phyloP scores from a whole-genome alignment of 2,888 invertebrate species.

The Heteromyza rotundicornis region DNA sequence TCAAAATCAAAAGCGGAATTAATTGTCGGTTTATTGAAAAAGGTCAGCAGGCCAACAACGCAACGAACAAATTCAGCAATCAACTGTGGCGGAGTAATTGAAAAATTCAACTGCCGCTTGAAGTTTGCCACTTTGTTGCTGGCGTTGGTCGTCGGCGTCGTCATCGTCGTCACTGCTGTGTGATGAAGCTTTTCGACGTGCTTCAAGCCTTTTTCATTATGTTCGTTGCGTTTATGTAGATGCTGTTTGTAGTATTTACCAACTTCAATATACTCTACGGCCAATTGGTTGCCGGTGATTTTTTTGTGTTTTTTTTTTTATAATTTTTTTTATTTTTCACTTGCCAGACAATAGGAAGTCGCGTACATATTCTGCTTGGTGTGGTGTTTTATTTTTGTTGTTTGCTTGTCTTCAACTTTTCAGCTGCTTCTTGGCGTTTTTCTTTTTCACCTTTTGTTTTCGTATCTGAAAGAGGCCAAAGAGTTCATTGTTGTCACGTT shows the following conservation, averaged over 20 bases:
- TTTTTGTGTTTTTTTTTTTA: not conserved
- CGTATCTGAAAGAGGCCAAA: not conserved
- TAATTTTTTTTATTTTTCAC: not conserved
- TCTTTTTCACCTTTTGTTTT: not conserved
- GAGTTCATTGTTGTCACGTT: constrained; percentile 7
- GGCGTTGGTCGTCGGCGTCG: no score
- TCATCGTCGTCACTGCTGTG: no score
- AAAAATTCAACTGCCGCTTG: no score
- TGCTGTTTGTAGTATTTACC: no score
- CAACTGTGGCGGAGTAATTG: no score
- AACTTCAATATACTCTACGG: no score
- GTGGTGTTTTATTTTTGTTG: not conserved
- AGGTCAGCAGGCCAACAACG: constrained; percentile 38
- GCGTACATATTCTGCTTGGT: not conserved
- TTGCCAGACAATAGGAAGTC: not conserved
- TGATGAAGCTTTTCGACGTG: no score
- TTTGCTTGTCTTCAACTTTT: not conserved
- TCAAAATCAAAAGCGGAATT: not conserved
- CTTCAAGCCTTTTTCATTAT: no score
- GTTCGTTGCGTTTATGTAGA: no score
- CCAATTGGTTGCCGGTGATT: no score
- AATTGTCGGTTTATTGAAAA: constrained; percentile 32
- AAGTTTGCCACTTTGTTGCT: no score
- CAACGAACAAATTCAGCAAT: not conserved
- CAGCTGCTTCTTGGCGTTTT: not conserved